Conservation (phyloP, 2,888 invertebrate genomes). For the Lasioglossum marginatum region DNA sequence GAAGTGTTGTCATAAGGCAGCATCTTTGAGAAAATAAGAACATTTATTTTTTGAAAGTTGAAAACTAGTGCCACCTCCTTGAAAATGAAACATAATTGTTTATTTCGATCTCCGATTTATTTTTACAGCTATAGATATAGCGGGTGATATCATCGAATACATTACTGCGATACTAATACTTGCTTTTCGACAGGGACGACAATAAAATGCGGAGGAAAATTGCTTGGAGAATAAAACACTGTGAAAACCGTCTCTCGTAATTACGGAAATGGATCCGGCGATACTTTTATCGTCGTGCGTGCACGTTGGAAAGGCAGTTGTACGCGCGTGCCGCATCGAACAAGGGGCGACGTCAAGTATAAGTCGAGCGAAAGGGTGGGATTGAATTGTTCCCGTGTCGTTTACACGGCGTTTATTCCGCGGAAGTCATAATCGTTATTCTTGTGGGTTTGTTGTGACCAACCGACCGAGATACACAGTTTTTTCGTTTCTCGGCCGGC, state of each 20-base stretch:
- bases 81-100: too few relatives aligned
- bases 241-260: constrained; percentile 57
- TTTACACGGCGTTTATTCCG: constrained; percentile 64
- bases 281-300: constrained; percentile 73
- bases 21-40: neutral
- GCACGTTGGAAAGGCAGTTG: constrained; percentile 54
- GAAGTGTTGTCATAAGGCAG: too few relatives aligned
- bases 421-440: constrained; percentile 71
- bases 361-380: constrained; percentile 26
- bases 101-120: neutral
- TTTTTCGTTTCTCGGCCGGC: constrained; percentile 9
- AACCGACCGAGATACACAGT: constrained; percentile 48
- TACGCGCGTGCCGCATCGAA: constrained; percentile 49
- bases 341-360: constrained; percentile 33
- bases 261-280: constrained; percentile 75
- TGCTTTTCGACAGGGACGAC: neutral
- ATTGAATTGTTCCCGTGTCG: constrained; percentile 66
- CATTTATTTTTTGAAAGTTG: neutral
- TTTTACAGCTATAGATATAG: neutral
- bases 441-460: constrained; percentile 52
- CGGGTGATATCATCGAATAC: neutral
- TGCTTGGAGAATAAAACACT: constrained; percentile 47
- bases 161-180: neutral
- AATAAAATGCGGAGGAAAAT: neutral
- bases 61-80: neutral